phyloP scores from a whole-genome alignment of 2,888 invertebrate genomes.

The Meloe dianella region DNA sequence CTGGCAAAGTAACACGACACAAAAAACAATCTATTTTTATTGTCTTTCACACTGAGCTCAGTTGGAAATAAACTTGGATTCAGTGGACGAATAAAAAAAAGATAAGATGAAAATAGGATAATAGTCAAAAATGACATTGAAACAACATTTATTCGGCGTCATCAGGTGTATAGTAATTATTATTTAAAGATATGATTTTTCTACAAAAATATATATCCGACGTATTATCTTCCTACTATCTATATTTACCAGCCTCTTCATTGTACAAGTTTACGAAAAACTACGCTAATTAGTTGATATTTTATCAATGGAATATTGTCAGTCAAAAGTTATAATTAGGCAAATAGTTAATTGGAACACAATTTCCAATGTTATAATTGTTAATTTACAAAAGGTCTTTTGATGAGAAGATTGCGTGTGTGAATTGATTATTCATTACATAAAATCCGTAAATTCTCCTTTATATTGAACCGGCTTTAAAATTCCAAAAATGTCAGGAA shows the following conservation, averaged over 20 bases:
- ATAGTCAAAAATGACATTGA: neutral
- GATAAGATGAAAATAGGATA: neutral
- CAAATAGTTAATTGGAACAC: too few species aligned
- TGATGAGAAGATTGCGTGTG: too few species aligned
- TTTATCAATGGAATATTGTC: too few species aligned
- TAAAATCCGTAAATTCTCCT: neutral
- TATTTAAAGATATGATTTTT: neutral
- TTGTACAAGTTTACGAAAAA: too few species aligned
- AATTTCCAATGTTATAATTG: too few species aligned
- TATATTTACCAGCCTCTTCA: too few species aligned
- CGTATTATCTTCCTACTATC: too few species aligned
- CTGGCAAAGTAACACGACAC: neutral
- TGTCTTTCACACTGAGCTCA: neutral
- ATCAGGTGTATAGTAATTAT: neutral
- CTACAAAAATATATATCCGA: neutral
- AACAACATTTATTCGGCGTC: neutral
- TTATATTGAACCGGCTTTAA: neutral
- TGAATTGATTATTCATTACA: too few species aligned
- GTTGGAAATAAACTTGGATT: neutral
- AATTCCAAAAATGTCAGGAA: neutral
- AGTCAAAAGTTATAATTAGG: too few species aligned
- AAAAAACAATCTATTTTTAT: conserved; percentile 1
- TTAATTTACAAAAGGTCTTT: too few species aligned
- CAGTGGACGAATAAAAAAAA: neutral
- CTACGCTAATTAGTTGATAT: too few species aligned